Evolutionary conservation across 2,113 vertebrate species (phyloP), one percentile per base, ranked within the genome.

Genomic region (Procavia capensis): DNA sequence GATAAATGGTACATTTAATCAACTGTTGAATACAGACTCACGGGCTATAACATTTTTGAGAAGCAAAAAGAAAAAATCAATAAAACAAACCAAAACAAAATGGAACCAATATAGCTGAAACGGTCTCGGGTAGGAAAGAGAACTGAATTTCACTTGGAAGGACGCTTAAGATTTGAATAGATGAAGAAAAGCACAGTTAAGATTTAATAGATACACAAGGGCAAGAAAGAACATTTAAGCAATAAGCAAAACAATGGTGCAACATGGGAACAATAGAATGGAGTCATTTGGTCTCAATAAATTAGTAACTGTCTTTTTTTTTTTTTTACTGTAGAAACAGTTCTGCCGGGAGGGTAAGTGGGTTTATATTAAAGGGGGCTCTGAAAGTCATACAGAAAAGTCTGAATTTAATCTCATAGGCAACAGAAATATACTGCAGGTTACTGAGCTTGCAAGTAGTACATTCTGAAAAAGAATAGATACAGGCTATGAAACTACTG

Each of bases 101-200:
- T 43, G 17, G 64, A 92, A 91, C 16, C 27, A 11, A 91, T 29
- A 19, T 22, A 72, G 19, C 43, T 93, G 57, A 47, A 94, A 89
- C 83, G 45, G 4, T 1, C 36, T 93, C 78, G 17, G 88, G 31
- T 89, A 88, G 86, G 88, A 88, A 74, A n/a, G 36, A 94, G 31
- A 81, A 57, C 64, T 74, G n/a, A 90, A 75, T 57, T 95, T 78
- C 93, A 91, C 78, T 6, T 82, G 61, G 84, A 79, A 90, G 43
- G 59, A 81, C 78, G 24, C 29, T 89, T 45, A 80, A 41, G 31
- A 93, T 61, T 43, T 76, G 70, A 89, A 84, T 19, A 93, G 31
- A 92, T 43, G 27, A 66, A 85, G 59, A 83, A 29, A 72, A 47
- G 20, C 31, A 78, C 36, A 22, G 57, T 27, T 78, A n/a, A 82